Percentiles rank a stretch among this genome's conserved stretches.
These are phyloP conservation scores for Heliconius hermathena DNA, from an alignment of 1,140 invertebrate genomes.

Conservation along the genomic window DNA sequence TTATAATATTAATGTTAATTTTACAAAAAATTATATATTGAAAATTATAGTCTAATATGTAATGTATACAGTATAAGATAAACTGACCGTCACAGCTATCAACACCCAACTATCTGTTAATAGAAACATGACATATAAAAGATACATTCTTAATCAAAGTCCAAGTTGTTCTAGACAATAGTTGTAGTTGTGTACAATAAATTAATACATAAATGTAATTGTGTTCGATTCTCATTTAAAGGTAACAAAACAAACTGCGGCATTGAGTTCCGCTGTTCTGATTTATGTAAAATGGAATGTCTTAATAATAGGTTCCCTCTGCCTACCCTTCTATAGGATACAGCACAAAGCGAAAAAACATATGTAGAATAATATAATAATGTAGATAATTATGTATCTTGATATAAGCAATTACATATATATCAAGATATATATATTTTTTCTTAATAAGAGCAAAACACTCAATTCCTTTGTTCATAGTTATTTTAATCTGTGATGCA, in stretches of 20 bases:
- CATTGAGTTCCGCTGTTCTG: too few species aligned
- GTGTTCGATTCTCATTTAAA: too few species aligned
- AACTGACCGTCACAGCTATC: neutral
- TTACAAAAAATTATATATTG: neutral
- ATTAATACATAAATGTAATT: too few species aligned
- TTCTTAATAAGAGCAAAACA: neutral
- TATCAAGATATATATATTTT: neutral
- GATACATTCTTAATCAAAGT: conserved; percentile 4
- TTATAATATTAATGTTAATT: too few species aligned
- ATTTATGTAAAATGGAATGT: too few species aligned
- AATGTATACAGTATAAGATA: neutral
- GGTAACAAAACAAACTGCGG: too few species aligned
- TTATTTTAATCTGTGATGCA: conserved; percentile 27
- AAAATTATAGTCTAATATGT: neutral
- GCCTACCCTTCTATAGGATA: too few species aligned
- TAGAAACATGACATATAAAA: conserved; percentile 1
- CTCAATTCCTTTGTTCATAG: conserved; percentile 16
- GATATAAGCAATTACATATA: neutral
- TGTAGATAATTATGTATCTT: neutral
- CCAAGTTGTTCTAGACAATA: neutral
- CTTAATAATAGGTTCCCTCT: too few species aligned
- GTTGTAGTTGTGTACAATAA: too few species aligned
- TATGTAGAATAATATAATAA: neutral
- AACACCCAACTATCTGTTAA: neutral
- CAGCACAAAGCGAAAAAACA: neutral